These are phyloP conservation scores for Musca domestica DNA, from an alignment of 1,140 invertebrate genomes.

Conservation along the genomic window DNA sequence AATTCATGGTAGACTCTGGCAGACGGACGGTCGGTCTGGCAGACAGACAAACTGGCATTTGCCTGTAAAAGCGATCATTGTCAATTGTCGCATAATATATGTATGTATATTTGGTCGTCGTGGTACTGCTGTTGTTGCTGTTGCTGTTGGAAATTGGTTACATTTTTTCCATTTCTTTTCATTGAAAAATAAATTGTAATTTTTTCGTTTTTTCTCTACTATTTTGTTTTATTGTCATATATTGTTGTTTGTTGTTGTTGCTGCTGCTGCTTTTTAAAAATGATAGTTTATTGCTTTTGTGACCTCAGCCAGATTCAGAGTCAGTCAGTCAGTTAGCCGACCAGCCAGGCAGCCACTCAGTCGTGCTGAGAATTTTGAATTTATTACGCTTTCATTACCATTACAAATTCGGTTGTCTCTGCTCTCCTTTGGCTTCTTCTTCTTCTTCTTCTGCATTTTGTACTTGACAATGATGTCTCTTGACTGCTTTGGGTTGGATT, in stretches of 20 bases:
- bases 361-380: conserved; percentile 12
- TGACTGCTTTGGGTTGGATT: too few relatives aligned
- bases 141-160: conserved; percentile 1
- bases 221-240: too few relatives aligned
- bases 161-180: background rate
- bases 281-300: conserved; percentile 6
- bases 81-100: conserved; percentile 16
- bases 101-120: background rate
- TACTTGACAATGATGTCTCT: too few relatives aligned
- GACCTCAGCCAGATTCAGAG: background rate
- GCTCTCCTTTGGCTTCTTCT: too few relatives aligned
- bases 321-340: too few relatives aligned
- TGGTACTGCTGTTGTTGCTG: too few relatives aligned
- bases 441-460: too few relatives aligned
- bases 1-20: conserved; percentile 1
- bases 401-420: too few relatives aligned
- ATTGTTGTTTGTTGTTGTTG: background rate
- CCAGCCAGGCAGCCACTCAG: background rate
- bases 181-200: too few relatives aligned
- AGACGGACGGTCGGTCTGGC: background rate
- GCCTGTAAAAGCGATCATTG: background rate
- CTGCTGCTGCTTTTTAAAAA: background rate
- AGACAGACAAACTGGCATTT: conserved; percentile 21
- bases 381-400: conserved; percentile 11
- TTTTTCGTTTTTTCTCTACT: too few relatives aligned